Conservation (phyloP, 2,113 vertebrate species). For the Actenoides hombroni region DNA sequence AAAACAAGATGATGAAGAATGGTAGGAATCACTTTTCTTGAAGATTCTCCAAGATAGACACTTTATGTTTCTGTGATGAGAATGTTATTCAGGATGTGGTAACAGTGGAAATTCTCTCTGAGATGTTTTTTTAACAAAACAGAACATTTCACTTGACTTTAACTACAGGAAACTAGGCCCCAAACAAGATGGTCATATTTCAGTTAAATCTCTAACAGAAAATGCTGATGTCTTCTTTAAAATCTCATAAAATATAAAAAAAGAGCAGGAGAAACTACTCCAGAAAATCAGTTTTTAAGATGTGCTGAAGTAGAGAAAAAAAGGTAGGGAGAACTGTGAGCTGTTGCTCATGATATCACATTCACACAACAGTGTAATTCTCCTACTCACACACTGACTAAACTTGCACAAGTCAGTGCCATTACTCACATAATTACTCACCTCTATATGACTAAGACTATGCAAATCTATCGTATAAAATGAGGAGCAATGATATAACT, state of each 20-base stretch:
- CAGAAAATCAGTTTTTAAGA: constrained; percentile 14
- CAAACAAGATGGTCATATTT: not conserved
- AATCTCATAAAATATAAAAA: not conserved
- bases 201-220: constrained; percentile 44
- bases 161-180: not conserved
- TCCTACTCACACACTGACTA: not conserved
- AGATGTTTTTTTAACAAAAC: not conserved
- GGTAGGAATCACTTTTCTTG: not conserved
- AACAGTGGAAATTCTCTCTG: not conserved
- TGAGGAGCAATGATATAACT: not conserved
- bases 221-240: not conserved
- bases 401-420: not conserved
- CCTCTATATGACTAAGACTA: not conserved
- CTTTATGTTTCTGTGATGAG: not conserved
- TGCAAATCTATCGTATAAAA: not conserved
- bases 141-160: not conserved
- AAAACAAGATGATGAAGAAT: not conserved
- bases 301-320: not conserved
- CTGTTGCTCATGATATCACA: not conserved
- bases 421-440: constrained; percentile 27
- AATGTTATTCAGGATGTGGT: not conserved
- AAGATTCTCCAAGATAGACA: not conserved
- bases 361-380: not conserved
- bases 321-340: not conserved
- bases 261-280: not conserved